Evolutionary conservation across 1,140 invertebrate species (phyloP), one percentile per base, ranked within the genome.

Genomic region (Lordiphosa collinella): DNA sequence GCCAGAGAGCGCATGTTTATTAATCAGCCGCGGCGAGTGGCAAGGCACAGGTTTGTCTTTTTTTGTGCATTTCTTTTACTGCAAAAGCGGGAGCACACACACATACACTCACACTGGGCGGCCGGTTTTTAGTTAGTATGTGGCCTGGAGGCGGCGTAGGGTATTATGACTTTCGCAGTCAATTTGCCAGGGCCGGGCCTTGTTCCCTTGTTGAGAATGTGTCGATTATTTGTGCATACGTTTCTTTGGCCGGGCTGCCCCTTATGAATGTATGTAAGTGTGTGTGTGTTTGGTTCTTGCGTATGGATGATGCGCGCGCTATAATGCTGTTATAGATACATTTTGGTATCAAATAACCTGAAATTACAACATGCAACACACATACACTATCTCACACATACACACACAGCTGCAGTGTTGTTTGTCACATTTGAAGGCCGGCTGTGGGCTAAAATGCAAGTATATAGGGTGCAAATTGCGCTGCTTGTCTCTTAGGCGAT

Each of bases 301-400:
- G 40, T 71, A 58, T 73, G 71, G 64, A 82, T 85, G 74, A 78
- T 85, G 78, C 68, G 78, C 70, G 61, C 63, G 68, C 68, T 85
- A 85, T 84, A 84, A 84, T 69, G 49, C 73, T 84, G 78, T 84
- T 84, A 84, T 84, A 84, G 78, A 84, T 84, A 84, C 78, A 84
- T 78, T 84, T 84, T 73, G 79, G 79, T 84, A 70, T 78, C 79
- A 85, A 84, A 85, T 85, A 84, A 84, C 78, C 78, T 84, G 73
- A 84, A 85, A 84, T 84, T 84, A 84, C 79, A 84, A 65, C 71
- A 78, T 68, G 58, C 66, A 76, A 16, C 55, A 69, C 52, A 53
- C 68, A 61, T 53, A 57, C 73, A 67, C 46, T 67, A 16, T 51
- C 53, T 58, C 57, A 38, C 44, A 66, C 41, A 55, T 53, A 61